Evolutionary conservation across 2,113 vertebrate genomes (phyloP), one percentile per base, ranked within the genome.

Genomic region (Alexandromys fortis): DNA sequence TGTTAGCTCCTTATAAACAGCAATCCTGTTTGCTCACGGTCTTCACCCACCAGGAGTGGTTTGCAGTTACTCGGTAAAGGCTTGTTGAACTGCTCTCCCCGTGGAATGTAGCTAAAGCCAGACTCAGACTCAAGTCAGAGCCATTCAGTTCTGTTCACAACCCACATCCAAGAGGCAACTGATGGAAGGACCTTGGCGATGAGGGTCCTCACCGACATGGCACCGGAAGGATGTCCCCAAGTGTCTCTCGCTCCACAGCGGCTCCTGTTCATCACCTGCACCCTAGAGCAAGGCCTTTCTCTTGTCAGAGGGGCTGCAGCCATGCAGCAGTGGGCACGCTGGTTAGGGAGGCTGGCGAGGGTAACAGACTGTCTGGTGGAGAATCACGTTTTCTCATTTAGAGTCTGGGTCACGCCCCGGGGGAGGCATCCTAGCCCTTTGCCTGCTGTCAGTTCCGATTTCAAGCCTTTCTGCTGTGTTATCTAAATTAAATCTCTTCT

Each of bases 401-500:
- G 89, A 83, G 52, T 83, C 91, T 24, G 24, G 81, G 77, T 94
- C 96, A 94, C 9, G 0, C 73, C 45, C 9, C 16, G 45, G 47
- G 91, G 75, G 95, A 61, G 82, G 68, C 70, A 8, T 49, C 26
- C 86, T 33, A 76, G 81, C 65, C 76, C 58, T 85, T 90, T 81
- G 92, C 92, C 63, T 90, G 68, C 78, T 95, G 96, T 97, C 93
- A 45, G 73, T 91, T 96, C 81, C 0, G 42, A 94, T 96, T 92
- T 94, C 86, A 63, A 35, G 63, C 82, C 92, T 75, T 90, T 83
- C 86, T 83, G 52, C 22, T 17, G 6, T 21, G 79, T 61, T 92
- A 89, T 97, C 97, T 97, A 96, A 96, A 98, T 97, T 92, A 96
- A 96, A 96, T 97, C 94, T 97, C 65, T 24, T 6, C 75, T 89